Percentiles rank a stretch among this genome's conserved stretches.
Evolutionary conservation across 2,888 invertebrate genomes (phyloP).

Genomic region (Periphyllus acericola): DNA sequence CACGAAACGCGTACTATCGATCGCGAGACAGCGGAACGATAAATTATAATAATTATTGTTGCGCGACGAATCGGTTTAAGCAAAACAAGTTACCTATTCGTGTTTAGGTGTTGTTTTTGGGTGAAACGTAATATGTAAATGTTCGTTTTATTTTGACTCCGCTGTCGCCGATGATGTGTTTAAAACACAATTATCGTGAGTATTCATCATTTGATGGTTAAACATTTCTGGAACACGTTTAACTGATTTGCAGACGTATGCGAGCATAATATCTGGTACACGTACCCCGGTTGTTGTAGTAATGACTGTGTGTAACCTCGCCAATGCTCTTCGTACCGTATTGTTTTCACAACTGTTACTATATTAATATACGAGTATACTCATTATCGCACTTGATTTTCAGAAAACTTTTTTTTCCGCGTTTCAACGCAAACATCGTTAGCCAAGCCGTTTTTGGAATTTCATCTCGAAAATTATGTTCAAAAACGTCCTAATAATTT

Average conservation of each 20-base stretch:
- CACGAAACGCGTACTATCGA: too few species aligned
- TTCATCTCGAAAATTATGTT: not conserved
- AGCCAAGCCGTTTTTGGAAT: not conserved
- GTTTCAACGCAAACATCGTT: not conserved
- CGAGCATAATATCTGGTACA: too few species aligned
- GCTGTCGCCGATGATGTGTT: not conserved
- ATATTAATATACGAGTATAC: not conserved
- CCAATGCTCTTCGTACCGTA: not conserved
- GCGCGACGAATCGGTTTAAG: not conserved
- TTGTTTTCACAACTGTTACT: slow-evolving; percentile 22
- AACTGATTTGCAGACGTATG: not conserved
- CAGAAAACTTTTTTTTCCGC: not conserved
- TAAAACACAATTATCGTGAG: too few species aligned
- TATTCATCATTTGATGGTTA: too few species aligned
- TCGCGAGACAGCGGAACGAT: not conserved
- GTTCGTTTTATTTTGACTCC: not conserved
- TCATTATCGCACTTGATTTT: not conserved
- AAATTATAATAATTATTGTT: not conserved
- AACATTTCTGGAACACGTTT: not conserved
- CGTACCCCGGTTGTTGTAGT: not conserved
- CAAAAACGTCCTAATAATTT: not conserved
- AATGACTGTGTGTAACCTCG: not conserved
- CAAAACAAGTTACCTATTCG: not conserved
- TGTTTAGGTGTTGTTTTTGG: not conserved
- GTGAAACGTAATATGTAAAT: not conserved